phyloP scores from a whole-genome alignment of 2,888 invertebrate genomes.

The Thereva nobilitata region DNA sequence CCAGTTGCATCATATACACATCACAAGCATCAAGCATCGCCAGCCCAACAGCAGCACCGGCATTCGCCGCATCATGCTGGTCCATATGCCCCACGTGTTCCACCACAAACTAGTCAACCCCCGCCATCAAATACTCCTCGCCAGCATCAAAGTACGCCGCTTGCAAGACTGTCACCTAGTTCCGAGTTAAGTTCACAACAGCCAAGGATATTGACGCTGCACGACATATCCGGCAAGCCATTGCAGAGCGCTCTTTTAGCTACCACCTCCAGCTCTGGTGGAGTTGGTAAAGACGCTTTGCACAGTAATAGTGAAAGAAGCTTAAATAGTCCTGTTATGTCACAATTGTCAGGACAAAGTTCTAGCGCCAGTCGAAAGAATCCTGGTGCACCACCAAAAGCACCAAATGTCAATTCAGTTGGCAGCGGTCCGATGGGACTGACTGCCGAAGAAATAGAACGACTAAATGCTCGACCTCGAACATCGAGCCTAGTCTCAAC shows the following conservation, averaged over 20 bases:
- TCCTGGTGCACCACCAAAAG: slow-evolving; percentile 69
- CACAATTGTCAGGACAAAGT: slow-evolving; percentile 85
- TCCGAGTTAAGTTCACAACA: slow-evolving; percentile 90
- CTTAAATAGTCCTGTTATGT: slow-evolving; percentile 90
- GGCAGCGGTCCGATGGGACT: slow-evolving; percentile 76
- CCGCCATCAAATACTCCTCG: slow-evolving; percentile 69
- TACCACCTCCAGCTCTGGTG: slow-evolving; percentile 86
- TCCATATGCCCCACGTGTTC: slow-evolving; percentile 73
- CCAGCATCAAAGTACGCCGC: slow-evolving; percentile 85
- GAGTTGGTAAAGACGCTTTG: slow-evolving; percentile 84
- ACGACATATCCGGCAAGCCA: slow-evolving; percentile 92
- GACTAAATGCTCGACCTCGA: slow-evolving; percentile 83
- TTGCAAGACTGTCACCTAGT: slow-evolving; percentile 88
- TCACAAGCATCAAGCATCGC: slow-evolving; percentile 72
- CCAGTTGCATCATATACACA: slow-evolving; percentile 77
- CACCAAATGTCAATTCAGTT: slow-evolving; percentile 69
- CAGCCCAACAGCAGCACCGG: slow-evolving; percentile 70
- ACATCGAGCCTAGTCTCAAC: slow-evolving; percentile 91
- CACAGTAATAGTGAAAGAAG: slow-evolving; percentile 91
- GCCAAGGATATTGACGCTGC: slow-evolving; percentile 87
- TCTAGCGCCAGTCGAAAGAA: slow-evolving; percentile 78
- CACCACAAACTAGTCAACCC: slow-evolving; percentile 71
- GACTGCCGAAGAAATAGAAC: slow-evolving; percentile 91
- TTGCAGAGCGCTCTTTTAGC: slow-evolving; percentile 86
- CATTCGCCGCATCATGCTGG: slow-evolving; percentile 78